Conservation (phyloP, 1,140 invertebrate species). For the Bacillus rossius region DNA sequence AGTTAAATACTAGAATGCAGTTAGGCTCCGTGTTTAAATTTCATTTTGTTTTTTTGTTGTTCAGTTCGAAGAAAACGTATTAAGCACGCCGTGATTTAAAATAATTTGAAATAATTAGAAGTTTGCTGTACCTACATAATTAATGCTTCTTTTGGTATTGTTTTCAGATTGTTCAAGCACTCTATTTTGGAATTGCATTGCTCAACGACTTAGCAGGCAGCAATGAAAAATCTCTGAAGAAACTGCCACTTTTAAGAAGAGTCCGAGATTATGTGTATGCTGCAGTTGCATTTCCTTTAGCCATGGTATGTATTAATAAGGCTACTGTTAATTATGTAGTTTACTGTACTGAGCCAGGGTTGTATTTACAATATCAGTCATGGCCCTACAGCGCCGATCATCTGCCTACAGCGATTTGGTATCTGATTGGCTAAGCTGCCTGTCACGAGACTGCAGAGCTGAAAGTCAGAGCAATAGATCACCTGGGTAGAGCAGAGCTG, state of each 20-base stretch:
- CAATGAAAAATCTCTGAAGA: conserved; percentile 57
- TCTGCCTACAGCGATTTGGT: too few relatives aligned
- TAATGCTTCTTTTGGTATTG: conserved; percentile 25
- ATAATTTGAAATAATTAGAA: too few relatives aligned
- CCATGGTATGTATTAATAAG: conserved; percentile 45
- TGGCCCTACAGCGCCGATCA: too few relatives aligned
- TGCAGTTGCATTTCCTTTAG: conserved; percentile 68
- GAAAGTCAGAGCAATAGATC: too few relatives aligned
- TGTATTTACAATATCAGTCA: neutral
- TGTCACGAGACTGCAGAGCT: too few relatives aligned
- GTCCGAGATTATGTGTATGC: conserved; percentile 68
- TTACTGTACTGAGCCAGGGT: too few relatives aligned
- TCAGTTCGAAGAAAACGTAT: neutral
- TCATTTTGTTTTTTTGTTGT: neutral
- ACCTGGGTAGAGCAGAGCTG: too few relatives aligned
- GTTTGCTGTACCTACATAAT: too few relatives aligned
- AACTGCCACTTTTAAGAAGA: conserved; percentile 58
- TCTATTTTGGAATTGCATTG: conserved; percentile 65
- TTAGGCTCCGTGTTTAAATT: neutral
- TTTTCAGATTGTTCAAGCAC: conserved; percentile 67
- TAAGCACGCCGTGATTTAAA: too few relatives aligned
- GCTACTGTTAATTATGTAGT: neutral
- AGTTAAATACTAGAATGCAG: conserved; percentile 41
- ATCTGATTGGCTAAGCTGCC: too few relatives aligned
- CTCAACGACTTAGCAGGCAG: conserved; percentile 68